phyloP scores from a whole-genome alignment of 2,113 vertebrate genomes.

The Archilochus colubris region DNA sequence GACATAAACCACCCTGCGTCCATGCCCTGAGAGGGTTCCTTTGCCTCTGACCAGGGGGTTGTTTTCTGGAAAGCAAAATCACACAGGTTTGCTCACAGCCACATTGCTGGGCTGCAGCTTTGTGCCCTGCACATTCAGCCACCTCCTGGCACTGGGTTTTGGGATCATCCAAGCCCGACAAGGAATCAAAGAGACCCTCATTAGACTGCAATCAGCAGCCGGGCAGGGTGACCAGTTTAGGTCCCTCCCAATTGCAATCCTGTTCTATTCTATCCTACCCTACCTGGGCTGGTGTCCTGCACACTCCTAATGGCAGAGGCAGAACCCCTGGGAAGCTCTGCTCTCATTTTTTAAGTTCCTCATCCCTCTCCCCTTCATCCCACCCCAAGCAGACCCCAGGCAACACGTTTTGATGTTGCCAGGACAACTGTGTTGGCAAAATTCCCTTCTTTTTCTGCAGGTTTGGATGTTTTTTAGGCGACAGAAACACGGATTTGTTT shows the following conservation, averaged over 20 bases:
- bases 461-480: background rate
- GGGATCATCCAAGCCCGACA: background rate
- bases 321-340: background rate
- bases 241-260: background rate
- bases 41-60: background rate
- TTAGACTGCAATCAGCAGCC: background rate
- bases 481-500: background rate
- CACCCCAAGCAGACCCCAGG: background rate
- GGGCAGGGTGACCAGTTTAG: accelerated
- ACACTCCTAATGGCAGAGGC: accelerated
- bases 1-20: background rate
- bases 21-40: background rate
- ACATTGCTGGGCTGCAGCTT: background rate
- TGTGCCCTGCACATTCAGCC: accelerated
- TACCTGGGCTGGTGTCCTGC: background rate
- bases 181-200: background rate
- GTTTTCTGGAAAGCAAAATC: background rate
- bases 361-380: background rate
- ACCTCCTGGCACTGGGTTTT: background rate
- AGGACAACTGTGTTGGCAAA: slow-evolving; percentile 49
- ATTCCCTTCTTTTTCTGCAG: background rate
- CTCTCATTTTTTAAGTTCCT: background rate
- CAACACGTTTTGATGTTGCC: slow-evolving; percentile 1
- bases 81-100: accelerated
- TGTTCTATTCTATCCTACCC: too few species aligned